A percentile compares a stretch with the other conserved stretches of the same genome.
These are phyloP conservation scores for Acanthopagrus latus DNA, from an alignment of 2,797 vertebrate species.

Conservation along the genomic window DNA sequence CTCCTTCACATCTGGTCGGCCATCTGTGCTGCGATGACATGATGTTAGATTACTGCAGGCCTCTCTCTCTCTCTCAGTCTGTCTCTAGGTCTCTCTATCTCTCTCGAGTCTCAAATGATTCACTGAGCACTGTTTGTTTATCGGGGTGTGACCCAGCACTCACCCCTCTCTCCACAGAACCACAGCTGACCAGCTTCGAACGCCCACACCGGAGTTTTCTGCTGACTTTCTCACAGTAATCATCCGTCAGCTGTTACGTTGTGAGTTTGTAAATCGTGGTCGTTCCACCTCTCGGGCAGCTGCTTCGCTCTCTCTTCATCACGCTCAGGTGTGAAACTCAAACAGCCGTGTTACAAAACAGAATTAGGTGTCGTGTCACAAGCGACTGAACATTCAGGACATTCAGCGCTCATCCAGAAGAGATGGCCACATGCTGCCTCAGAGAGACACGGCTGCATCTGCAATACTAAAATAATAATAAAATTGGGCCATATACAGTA, in stretches of 20 bases:
- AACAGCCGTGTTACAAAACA: conserved; percentile 25
- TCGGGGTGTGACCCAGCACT: conserved; percentile 14
- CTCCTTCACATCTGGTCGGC: conserved; percentile 72
- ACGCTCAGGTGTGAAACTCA: conserved; percentile 9
- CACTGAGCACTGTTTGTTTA: conserved; percentile 33
- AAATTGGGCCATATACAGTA: neutral
- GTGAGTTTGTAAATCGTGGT: too few relatives aligned
- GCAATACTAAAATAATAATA: conserved; percentile 6
- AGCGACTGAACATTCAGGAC: conserved; percentile 41
- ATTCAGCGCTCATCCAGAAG: conserved; percentile 17
- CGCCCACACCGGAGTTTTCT: accelerated
- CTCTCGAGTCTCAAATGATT: conserved; percentile 24
- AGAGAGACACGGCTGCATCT: neutral
- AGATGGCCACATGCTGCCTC: neutral
- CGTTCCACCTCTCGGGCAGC: neutral
- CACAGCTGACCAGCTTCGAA: neutral
- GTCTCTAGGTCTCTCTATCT: neutral
- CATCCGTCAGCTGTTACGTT: neutral
- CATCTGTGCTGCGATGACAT: conserved; percentile 69
- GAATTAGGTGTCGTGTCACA: conserved; percentile 11
- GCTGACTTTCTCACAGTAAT: neutral
- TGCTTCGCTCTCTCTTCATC: neutral
- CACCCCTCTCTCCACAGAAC: neutral
- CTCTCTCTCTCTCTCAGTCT: neutral
- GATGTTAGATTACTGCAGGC: conserved; percentile 40